Base-by-base conservation (phyloP, 2,113 vertebrate genomes). In the Leucopsar rothschildi region DNA sequence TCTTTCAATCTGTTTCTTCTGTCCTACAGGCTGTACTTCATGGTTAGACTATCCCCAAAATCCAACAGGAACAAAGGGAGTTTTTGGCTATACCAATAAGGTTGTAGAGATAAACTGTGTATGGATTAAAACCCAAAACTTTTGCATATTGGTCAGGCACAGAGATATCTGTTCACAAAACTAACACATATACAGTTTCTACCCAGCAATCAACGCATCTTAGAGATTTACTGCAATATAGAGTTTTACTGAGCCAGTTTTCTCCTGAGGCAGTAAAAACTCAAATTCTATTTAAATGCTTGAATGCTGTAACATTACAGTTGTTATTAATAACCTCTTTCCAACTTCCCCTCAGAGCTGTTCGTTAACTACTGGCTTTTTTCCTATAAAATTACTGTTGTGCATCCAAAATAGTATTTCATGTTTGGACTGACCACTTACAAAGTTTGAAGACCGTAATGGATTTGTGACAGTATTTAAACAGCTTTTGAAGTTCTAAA, bases 101-200 rank as follows among this genome's bases (percentile, higher is more conserved):
- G 6, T 39, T 76, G 28, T 2, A 72, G n/a, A 70, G 42, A 65
- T 12, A 15, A 28, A 64, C 12, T 3, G 45, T 0, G 0, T 11
- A 65, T 2, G 7, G 25, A 65, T 47, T 33, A 65, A 60, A 93
- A 9, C 23, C 15, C 23, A 2, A 15, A 89, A 37, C 12, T 13
- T 27, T 5, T 29, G 19, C 7, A 40, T 12, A 11, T 19, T 37
- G 8, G 5, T 53, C 56, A 86, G n/a, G 22, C 25, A 89, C 4
- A 35, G 17, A 56, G 24, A n/a, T 9, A 42, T 11, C 15, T 75
- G 16, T 56, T 60, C 22, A 35, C 31, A 73, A 9, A 78, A 56
- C 9, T 23, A 83, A 66, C 9, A 52, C 4, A 23, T 3, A 1
- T 35, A 56, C 0, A 0, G 11, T 25, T 85, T 92, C 68, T 66